Evolutionary conservation across 2,888 invertebrate genomes (phyloP), one percentile per base, ranked within the genome.

Genomic region (Sacculina carcini): DNA sequence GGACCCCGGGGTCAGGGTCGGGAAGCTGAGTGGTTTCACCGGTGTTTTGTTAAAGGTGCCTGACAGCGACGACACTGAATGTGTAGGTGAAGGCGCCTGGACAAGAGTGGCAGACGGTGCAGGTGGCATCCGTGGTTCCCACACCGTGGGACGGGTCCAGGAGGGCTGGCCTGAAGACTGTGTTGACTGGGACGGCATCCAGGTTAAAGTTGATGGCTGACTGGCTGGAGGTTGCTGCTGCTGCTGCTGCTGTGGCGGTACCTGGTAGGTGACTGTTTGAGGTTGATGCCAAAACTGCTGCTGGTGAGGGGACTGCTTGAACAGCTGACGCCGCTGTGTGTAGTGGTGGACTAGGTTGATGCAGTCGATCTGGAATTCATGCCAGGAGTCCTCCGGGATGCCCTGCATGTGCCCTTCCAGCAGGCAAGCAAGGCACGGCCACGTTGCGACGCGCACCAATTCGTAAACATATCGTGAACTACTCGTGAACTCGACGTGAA

Each of bases 311-410:
- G 31, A 31, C 31, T 31, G 31, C 31, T 31, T 6, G 31, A 31
- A 31, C 7, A 31, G 6, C 31, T 6, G 31, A 12, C 12, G 31
- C 31, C 31, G 31, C 31, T 31, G 31, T 6, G 7, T 31, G 31
- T 31, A 31, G 12, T 12, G 31, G 31, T 31, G 31, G 31, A 31
- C 31, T 12, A 31, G 31, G 31, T 47, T 47, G 47, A 47, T 21
- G 29, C 47, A 47, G 47, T 24, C 47, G 5, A 47, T 47, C 47
- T 47, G 47, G 47, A 47, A 47, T 7, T 47, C 47, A 26, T 47
- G 47, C 47, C 47, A 47, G 47, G 47, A 47, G 2, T 47, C 47
- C 47, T 47, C 47, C 10, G 47, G 47, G 47, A 47, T 47, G 47
- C 47, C 47, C 26, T 47, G 47, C 47, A 47, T 47, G 47, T 47